phyloP scores from a whole-genome alignment of 2,113 vertebrate species.

The Rhinopomastus cyanomelas region DNA sequence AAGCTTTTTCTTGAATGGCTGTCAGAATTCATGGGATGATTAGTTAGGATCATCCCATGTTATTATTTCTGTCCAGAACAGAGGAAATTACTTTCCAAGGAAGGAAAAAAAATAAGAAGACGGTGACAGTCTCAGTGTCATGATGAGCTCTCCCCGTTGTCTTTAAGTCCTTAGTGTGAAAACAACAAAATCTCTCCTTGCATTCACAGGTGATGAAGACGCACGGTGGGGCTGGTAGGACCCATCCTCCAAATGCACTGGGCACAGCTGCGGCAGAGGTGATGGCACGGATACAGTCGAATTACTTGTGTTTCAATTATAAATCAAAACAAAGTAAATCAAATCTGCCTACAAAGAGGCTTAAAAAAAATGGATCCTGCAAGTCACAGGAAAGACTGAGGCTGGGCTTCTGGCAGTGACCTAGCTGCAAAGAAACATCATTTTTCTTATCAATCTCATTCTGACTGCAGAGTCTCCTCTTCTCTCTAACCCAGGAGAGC shows the following conservation, averaged over 20 bases:
- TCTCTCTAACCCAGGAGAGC: not conserved
- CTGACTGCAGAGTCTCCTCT: not conserved
- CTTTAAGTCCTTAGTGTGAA: not conserved
- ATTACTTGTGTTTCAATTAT: not conserved
- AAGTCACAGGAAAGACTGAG: not conserved
- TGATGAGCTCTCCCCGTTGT: not conserved
- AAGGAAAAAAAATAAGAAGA: not conserved
- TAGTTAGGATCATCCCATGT: not conserved
- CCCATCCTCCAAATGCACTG: not conserved
- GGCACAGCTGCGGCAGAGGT: not conserved
- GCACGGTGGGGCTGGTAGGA: fast-evolving
- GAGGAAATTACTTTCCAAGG: not conserved
- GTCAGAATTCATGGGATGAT: not conserved
- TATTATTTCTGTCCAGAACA: not conserved
- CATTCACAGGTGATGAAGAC: not conserved
- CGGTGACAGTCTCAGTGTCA: not conserved
- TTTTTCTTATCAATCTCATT: not conserved
- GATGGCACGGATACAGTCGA: not conserved
- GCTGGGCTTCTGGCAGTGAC: not conserved
- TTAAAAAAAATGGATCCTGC: not conserved
- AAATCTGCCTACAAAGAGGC: not conserved
- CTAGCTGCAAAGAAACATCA: not conserved
- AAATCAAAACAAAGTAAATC: not conserved
- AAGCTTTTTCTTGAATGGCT: not conserved
- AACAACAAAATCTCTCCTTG: not conserved